Evolutionary conservation across 2,113 vertebrate species (phyloP).

Genomic region (Rallus limicola): DNA sequence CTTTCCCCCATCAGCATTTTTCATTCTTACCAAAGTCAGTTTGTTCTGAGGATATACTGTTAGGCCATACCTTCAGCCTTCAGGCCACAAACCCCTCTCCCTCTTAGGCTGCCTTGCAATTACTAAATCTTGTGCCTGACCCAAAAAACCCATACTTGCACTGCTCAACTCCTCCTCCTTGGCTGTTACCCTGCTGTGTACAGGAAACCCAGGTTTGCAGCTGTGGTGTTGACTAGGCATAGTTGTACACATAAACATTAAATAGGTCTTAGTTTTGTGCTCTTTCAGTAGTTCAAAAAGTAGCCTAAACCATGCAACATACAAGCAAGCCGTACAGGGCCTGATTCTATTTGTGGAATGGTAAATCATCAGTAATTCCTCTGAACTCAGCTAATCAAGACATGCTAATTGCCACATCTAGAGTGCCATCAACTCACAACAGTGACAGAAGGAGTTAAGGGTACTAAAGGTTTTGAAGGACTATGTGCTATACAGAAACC

Average conservation of each 20-base stretch:
- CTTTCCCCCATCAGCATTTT: background rate
- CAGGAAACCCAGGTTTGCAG: background rate
- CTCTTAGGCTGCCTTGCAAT: background rate
- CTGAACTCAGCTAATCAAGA: background rate
- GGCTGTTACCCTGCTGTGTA: background rate
- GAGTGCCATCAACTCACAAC: background rate
- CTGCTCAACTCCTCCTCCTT: background rate
- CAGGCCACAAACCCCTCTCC: background rate
- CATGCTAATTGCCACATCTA: background rate
- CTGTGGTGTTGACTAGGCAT: background rate
- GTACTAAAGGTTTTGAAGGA: background rate
- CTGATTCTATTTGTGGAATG: slow-evolving; percentile 13
- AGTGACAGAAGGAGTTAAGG: background rate
- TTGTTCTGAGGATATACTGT: background rate
- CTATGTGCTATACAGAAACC: background rate
- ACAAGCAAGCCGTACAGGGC: background rate
- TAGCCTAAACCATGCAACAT: slow-evolving; percentile 11
- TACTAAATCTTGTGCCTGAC: background rate
- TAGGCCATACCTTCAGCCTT: background rate
- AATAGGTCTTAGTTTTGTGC: background rate
- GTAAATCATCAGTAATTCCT: background rate
- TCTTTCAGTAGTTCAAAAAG: slow-evolving; percentile 24
- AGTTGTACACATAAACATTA: background rate
- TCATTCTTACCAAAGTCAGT: background rate
- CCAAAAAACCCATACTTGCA: background rate